Evolutionary conservation across 2,797 vertebrate genomes (phyloP), one percentile per base, ranked within the genome.

Genomic region (Merluccius polli): DNA sequence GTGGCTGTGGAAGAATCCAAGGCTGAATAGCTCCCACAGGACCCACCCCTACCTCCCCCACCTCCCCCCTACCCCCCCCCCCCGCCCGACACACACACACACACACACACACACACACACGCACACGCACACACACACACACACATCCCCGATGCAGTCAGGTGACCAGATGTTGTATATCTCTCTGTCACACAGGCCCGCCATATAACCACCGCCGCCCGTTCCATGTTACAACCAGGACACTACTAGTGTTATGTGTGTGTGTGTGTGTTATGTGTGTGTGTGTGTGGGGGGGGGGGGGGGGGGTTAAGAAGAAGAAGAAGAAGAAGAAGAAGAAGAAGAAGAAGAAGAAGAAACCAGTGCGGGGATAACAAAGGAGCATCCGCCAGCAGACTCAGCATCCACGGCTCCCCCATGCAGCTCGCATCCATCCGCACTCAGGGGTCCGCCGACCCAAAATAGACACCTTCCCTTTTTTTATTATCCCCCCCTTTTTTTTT

Each of bases 141-240:
- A 27, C 65, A 48, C 72, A 87, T 87, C 90, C 88, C 89, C 85
- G 87, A 81, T 83, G 85, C 87, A 90, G 91, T 92, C 91, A 92
- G 92, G 91, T 92, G 92, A 93, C 91, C 89, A 92, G 90, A 91
- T 90, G 89, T 92, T 91, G 89, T 92, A 92, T 87, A 89, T 92
- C 88, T 91, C 86, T 78, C 85, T 87, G 89, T 90, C 87, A 91
- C 86, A 85, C 82, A 80, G 80, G 52, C 87, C 87, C 87, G 87
- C 90, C 90, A 90, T 91, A 85, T 90, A 91, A 81, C 85, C 48
- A 82, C 84, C 38, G 82, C 85, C 82, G 48, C 85, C 89, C 86
- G 87, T 81, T 85, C 84, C 88, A 85, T 87, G 88, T 86, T 85
- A 73, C 73, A 81, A 75, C 74, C 79, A 71, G 81, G 78, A 85